Conservation (phyloP, 2,113 vertebrate species). For the Eonycteris spelaea region DNA sequence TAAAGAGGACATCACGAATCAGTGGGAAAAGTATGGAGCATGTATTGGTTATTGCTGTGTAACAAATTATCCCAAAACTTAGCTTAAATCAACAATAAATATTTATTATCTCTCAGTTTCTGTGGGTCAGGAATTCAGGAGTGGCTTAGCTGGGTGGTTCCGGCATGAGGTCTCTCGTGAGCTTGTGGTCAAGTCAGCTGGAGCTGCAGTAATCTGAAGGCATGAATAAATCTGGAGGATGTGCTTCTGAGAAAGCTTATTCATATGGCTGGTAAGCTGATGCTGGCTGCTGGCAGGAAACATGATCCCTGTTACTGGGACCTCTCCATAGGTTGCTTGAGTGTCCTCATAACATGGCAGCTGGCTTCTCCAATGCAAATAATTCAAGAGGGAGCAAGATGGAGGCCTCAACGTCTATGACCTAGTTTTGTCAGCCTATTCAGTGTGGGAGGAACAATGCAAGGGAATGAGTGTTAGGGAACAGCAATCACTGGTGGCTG, state of each 20-base stretch:
- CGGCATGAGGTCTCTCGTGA: background rate
- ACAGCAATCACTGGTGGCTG: background rate
- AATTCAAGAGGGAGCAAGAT: background rate
- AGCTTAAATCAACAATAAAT: background rate
- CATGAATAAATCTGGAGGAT: background rate
- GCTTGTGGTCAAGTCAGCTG: background rate
- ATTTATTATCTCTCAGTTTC: background rate
- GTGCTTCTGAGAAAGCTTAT: background rate
- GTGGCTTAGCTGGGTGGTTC: background rate
- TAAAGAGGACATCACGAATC: background rate
- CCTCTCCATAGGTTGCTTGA: background rate
- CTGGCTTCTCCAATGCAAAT: slow-evolving; percentile 3
- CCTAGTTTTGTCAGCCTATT: background rate
- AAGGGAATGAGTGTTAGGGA: background rate
- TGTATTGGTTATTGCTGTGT: background rate
- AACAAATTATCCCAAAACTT: background rate
- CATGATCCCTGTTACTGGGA: background rate
- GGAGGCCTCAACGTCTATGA: background rate
- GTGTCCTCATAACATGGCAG: background rate
- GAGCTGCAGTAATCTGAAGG: background rate
- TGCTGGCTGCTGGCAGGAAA: background rate
- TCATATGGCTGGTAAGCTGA: background rate
- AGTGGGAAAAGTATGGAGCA: background rate
- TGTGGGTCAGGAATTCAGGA: background rate
- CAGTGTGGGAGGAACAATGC: background rate